These are phyloP conservation scores for Tortrix viridana DNA, from an alignment of 2,888 invertebrate genomes.

Conservation along the genomic window DNA sequence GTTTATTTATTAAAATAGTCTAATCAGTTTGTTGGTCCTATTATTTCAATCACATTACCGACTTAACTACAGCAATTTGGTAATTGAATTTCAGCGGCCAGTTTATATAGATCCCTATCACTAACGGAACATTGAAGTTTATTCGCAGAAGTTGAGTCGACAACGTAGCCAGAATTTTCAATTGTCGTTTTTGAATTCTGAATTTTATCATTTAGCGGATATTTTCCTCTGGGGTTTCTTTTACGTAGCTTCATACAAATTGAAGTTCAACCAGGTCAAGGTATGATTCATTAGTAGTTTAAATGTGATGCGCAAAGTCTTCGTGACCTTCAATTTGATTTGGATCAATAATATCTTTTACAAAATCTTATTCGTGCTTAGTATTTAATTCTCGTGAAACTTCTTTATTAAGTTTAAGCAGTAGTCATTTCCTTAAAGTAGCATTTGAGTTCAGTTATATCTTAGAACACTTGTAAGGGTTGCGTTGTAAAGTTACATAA, in stretches of 20 bases:
- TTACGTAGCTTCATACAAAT: not conserved
- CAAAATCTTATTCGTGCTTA: too few species aligned
- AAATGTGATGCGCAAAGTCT: too few species aligned
- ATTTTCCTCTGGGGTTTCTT: conserved; percentile 7
- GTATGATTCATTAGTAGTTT: too few species aligned
- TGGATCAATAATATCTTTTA: too few species aligned
- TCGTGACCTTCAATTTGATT: too few species aligned
- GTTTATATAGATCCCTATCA: conserved; percentile 30
- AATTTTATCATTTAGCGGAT: conserved; percentile 16
- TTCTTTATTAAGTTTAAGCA: too few species aligned
- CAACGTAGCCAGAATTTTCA: conserved; percentile 27
- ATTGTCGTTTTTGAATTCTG: conserved; percentile 29
- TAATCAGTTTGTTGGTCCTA: conserved; percentile 10
- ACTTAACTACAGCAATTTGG: conserved; percentile 29
- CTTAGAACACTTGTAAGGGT: not conserved
- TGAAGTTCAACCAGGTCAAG: not conserved
- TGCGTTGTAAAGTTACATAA: not conserved
- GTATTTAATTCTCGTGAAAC: too few species aligned
- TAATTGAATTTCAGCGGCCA: conserved; percentile 33
- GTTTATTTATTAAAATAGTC: conserved; percentile 7
- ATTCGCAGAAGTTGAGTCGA: conserved; percentile 22
- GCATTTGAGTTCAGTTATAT: too few species aligned
- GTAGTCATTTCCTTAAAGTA: too few species aligned
- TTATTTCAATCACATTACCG: conserved; percentile 18
- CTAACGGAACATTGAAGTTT: conserved; percentile 24